These are phyloP conservation scores for Scrobipalpa costella DNA, from an alignment of 2,888 invertebrate genomes.

Conservation along the genomic window DNA sequence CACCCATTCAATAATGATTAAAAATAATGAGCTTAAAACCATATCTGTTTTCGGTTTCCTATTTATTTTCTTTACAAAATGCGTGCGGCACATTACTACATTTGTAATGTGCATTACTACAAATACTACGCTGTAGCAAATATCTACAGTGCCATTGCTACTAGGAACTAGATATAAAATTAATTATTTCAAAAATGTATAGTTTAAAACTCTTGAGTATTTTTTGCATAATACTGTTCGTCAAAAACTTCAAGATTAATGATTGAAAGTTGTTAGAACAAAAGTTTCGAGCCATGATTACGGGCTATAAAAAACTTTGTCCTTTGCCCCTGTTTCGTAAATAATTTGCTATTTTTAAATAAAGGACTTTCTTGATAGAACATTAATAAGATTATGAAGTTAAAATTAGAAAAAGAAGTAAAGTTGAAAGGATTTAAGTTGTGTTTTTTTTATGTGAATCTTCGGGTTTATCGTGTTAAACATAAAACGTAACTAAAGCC, in stretches of 20 bases:
- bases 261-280: constrained; percentile 14
- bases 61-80: no score
- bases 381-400: neutral
- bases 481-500: no score
- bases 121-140: constrained; percentile 1
- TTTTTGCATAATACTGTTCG: neutral
- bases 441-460: no score
- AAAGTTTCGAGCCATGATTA: constrained; percentile 22
- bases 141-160: neutral
- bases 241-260: constrained; percentile 13
- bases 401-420: neutral
- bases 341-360: constrained; percentile 18
- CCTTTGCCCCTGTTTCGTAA: constrained; percentile 15
- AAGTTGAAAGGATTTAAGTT: no score
- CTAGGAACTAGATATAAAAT: no score
- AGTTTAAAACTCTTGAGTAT: neutral
- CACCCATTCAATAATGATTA: no score
- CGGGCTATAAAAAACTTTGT: constrained; percentile 19
- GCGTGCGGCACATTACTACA: no score
- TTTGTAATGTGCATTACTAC: no score
- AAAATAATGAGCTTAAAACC: no score
- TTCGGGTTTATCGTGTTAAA: no score
- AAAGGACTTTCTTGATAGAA: neutral
- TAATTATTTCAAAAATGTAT: neutral
- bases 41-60: no score